These are phyloP conservation scores for Plutella xylostella DNA, from an alignment of 2,888 invertebrate genomes.

Conservation along the genomic window DNA sequence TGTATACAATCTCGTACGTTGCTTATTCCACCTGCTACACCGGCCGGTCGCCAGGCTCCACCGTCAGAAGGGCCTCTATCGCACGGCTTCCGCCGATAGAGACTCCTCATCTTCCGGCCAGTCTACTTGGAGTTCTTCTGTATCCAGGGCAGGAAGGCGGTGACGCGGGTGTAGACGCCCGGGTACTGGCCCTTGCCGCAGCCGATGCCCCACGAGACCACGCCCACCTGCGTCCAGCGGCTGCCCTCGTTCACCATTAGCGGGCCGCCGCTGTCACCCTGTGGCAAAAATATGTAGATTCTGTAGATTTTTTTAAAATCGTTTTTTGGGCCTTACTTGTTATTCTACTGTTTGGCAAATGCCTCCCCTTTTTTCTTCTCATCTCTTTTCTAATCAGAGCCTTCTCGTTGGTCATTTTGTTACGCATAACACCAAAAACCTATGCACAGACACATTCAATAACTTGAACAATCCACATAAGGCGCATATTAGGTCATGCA, in stretches of 20 bases:
- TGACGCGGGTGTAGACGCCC: conserved; percentile 89
- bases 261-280: conserved; percentile 93
- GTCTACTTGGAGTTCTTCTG: conserved; percentile 79
- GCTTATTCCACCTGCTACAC: no score
- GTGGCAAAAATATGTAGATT: conserved; percentile 11
- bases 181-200: conserved; percentile 93
- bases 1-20: no score
- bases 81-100: conserved; percentile 78
- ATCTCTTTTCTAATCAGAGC: no score
- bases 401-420: no score
- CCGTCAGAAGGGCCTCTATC: conserved; percentile 81
- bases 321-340: no score
- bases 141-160: conserved; percentile 88
- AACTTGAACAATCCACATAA: no score
- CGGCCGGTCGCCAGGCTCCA: conserved; percentile 78
- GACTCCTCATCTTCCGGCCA: conserved; percentile 89
- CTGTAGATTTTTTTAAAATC: neutral
- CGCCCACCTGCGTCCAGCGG: conserved; percentile 86
- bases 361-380: no score
- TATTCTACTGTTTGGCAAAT: no score
- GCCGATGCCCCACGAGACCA: conserved; percentile 93
- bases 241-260: conserved; percentile 82
- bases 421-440: no score
- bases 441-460: no score
- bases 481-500: no score